Evolutionary conservation across 2,797 vertebrate genomes (phyloP).

Genomic region (Lutjanus argentimaculatus): DNA sequence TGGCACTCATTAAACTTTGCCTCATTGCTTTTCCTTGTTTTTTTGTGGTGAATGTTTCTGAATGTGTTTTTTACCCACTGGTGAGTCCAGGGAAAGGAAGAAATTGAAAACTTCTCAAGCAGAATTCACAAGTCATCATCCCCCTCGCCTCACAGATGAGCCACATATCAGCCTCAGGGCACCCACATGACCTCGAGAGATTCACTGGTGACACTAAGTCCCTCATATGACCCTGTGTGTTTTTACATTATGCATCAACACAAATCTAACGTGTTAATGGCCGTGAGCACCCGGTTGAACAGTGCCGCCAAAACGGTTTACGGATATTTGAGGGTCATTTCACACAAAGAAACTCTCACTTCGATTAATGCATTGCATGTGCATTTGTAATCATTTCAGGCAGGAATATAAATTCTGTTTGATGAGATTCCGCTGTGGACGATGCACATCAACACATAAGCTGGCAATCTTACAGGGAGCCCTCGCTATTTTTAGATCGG

Average conservation of each 20-base stretch:
- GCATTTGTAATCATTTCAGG: slow-evolving; percentile 18
- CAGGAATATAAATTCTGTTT: slow-evolving; percentile 35
- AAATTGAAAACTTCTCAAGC: slow-evolving; percentile 53
- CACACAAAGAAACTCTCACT: neutral
- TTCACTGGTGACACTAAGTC: neutral
- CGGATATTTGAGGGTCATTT: slow-evolving; percentile 14
- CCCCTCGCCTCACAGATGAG: slow-evolving; percentile 31
- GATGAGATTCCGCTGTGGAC: slow-evolving; percentile 35
- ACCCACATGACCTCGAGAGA: too few relatives aligned
- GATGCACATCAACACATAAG: slow-evolving; percentile 43
- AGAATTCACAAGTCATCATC: slow-evolving; percentile 43
- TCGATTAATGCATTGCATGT: neutral
- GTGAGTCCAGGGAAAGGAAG: slow-evolving; percentile 19
- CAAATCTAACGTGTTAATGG: neutral
- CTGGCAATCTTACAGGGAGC: slow-evolving; percentile 45
- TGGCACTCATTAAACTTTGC: slow-evolving; percentile 31
- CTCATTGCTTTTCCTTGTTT: neutral
- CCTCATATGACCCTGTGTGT: neutral
- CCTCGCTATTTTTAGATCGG: slow-evolving; percentile 57
- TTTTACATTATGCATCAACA: slow-evolving; percentile 1
- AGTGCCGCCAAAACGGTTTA: neutral
- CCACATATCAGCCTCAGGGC: slow-evolving; percentile 8
- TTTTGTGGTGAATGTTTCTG: slow-evolving; percentile 23
- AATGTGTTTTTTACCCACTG: slow-evolving; percentile 22
- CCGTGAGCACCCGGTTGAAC: neutral